Evolutionary conservation across 1,140 invertebrate species (phyloP), one percentile per base, ranked within the genome.

Genomic region (Cotesia glomerata): DNA sequence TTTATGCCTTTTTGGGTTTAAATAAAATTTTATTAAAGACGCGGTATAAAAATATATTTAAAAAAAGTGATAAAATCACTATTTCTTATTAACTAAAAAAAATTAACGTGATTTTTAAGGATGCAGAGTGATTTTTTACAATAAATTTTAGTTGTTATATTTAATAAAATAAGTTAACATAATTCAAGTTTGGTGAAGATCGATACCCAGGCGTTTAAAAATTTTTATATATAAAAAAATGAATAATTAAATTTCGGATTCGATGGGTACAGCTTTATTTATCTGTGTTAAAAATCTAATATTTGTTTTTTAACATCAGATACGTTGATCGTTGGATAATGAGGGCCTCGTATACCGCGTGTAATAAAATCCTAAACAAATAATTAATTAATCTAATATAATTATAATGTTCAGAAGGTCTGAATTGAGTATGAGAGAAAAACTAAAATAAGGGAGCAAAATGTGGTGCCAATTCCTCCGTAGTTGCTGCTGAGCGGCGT

Each of bases 401-500:
- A 73, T 74, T 26, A 26, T 26, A 26, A 26, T 26, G 26, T 26
- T 26, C 26, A 26, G 26, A 26, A 26, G 26, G 26, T 26, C 26
- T 26, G 2, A 26, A 26, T 26, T 26, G 26, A 26, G 26, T 2
- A 26, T 26, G 26, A 65, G 54, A 71, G 59, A 75, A 72, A 68
- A 73, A 26, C 26, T 26, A 26, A 81, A 32, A 54, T 78, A 77
- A 82, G 84, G 84, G 84, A 86, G 84, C 84, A 85, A 86, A 84
- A 79, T 45, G 79, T 84, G 83, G 85, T 86, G 84, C 85, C 85
- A 86, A 86, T 85, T 80, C 80, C 75, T 84, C 84, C 83, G 82
- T 76, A 80, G 79, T 79, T 77, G 77, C 69, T 78, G 80, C 78
- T 79, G 77, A 71, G 75, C 72, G 70, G 73, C 69, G 65, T 70